These are phyloP conservation scores for Cybosia mesomella DNA, from an alignment of 2,888 invertebrate genomes.

Conservation along the genomic window DNA sequence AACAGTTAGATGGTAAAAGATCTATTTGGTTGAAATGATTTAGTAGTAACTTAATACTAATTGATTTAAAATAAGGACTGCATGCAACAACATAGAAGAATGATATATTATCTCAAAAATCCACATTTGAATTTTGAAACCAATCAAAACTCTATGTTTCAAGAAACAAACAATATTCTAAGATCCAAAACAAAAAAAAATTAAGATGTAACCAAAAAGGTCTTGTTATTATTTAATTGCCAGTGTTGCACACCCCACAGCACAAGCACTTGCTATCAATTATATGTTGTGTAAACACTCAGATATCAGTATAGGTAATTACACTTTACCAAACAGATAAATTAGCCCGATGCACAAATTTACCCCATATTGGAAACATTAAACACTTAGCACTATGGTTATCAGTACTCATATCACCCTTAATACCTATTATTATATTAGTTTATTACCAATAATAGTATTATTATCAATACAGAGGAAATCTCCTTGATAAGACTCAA, in stretches of 20 bases:
- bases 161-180: background rate
- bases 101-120: background rate
- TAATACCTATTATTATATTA: background rate
- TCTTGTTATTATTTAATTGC: conserved; percentile 45
- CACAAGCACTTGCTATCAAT: conserved; percentile 35
- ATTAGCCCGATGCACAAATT: background rate
- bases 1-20: conserved; percentile 41
- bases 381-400: background rate
- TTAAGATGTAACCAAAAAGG: conserved; percentile 5
- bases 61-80: background rate
- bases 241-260: conserved; percentile 32
- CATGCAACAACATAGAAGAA: background rate
- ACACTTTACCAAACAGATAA: background rate
- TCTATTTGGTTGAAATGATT: background rate
- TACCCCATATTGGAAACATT: background rate
- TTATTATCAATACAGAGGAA: background rate
- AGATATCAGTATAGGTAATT: background rate
- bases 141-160: background rate
- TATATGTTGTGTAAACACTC: conserved; percentile 21
- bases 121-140: background rate
- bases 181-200: too few relatives aligned
- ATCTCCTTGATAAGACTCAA: background rate
- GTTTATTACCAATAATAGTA: conserved; percentile 3
- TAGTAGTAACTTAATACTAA: background rate
- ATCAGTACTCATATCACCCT: background rate